Base-by-base conservation (phyloP, 1,140 invertebrate species). In the Cataglyphis hispanica region DNA sequence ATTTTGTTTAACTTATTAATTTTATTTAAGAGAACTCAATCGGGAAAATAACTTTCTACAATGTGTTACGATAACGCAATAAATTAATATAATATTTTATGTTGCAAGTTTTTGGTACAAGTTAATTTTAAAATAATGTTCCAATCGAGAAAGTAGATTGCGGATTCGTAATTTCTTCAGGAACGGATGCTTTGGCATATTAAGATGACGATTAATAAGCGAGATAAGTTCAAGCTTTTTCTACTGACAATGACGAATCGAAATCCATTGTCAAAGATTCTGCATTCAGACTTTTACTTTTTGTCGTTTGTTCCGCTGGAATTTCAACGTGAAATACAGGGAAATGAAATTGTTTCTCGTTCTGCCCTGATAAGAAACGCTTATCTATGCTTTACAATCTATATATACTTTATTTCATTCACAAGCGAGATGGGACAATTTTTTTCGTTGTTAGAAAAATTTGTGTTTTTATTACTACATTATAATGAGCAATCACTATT, bases 281-380 rank as follows among this genome's bases (percentile, higher is more conserved):
- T 58, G 61, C 40, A 27, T 76, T 27, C 53, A 31, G 69, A 78
- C 87, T 85, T 69, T 89, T 80, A 85, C 87, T 89, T 88, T 89
- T 88, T 78, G 61, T 69, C 46, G 61, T 75, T 78, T 61, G 67
- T 64, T 78, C 31, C 78, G 46, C 43, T 27, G 31, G 2, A 16
- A 56, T 22, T 1, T 50, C 13, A 7, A 31, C 13, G 58, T 2
- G 56, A 43, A 50, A 56, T 31, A 22, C 1, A 61, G 67, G 56
- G 34, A 63, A 50, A 74, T 74, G 27, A 75, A 61, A 46, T 61
- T 43, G 25, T 63, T 75, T 40, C 43, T 40, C 43, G 84, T 87
- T 87, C 40, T 77, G 75, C 60, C 69, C 75, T 87, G 75, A 81
- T 80, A 81, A 87, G 22, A 50, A 72, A 10, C 11, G 22, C 53